phyloP scores from a whole-genome alignment of 2,113 vertebrate species.

The Prunella fulvescens region DNA sequence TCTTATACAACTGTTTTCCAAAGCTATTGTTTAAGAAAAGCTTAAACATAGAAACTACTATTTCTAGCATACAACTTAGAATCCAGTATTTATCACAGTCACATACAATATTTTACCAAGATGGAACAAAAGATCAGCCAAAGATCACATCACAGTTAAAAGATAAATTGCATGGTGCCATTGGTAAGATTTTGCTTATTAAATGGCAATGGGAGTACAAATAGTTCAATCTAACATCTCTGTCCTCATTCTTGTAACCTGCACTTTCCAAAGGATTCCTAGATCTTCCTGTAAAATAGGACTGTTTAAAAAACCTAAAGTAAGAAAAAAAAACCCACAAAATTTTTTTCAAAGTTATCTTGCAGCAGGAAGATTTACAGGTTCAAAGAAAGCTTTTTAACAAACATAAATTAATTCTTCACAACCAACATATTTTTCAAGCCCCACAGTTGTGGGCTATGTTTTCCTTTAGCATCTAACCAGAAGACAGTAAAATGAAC shows the following conservation, averaged over 20 bases:
- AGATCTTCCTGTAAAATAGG: neutral
- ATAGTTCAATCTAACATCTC: neutral
- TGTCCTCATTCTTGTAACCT: neutral
- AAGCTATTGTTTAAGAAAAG: neutral
- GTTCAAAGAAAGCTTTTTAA: neutral
- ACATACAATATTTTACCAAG: neutral
- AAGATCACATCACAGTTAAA: neutral
- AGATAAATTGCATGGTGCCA: neutral
- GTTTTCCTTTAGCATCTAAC: neutral
- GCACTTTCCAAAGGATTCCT: neutral
- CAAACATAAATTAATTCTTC: neutral
- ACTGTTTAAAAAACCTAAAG: neutral
- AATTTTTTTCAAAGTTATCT: neutral
- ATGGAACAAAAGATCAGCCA: neutral
- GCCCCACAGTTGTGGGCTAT: neutral
- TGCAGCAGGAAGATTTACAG: neutral
- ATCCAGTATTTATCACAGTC: neutral
- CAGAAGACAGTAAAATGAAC: neutral
- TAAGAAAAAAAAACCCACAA: neutral
- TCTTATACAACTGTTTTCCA: neutral
- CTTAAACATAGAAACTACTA: neutral
- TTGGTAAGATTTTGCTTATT: neutral
- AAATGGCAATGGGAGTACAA: neutral
- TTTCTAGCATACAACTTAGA: neutral
- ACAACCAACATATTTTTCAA: neutral